Base-by-base conservation (phyloP, 2,113 vertebrate species). In the Vidua macroura region DNA sequence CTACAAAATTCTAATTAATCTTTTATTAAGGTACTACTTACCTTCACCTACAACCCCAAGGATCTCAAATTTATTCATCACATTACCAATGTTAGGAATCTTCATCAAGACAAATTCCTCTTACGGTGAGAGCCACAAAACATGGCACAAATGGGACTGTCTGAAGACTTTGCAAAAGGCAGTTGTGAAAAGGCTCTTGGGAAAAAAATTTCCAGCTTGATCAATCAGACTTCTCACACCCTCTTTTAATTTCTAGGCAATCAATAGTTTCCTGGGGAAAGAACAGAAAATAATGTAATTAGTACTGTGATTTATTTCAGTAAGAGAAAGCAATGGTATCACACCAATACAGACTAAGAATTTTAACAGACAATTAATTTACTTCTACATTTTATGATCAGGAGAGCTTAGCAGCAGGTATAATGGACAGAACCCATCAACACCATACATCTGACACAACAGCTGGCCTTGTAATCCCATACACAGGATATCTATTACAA, bases 31-130 rank as follows among this genome's bases (percentile, higher is more conserved):
- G 69, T 79, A 58, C 24, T 86, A 95, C 99, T 98, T 98, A 99
- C 99, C 99, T 99, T 99, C 99, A 98, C 99, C 99, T 97, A 99
- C 99, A 98, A 99, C 99, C 97, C 99, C 99, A 99, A 99, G 99
- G 98, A 99, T 99, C 98, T 99, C 99, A 99, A 99, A 99, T 99
- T 99, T 99, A 99, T 99, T 99, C 99, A 99, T 99, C 98, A 99
- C 99, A 99, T 99, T 99, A 99, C 99, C 99, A 97, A 98, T 98
- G 98, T 98, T 98, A 98, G 98, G 98, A 98, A 98, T 99, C 98
- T 99, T 99, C 99, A 99, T 99, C 98, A 99, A 99, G 98, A 99
- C 98, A 98, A 99, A 99, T 95, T 98, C 96, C 97, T 93, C 95
- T 95, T 97, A 97, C 62, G 76, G 95, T 97, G 96, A 97, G 94